These are phyloP conservation scores for Latrodectus hesperus DNA, from an alignment of 2,888 invertebrate genomes.

Conservation along the genomic window DNA sequence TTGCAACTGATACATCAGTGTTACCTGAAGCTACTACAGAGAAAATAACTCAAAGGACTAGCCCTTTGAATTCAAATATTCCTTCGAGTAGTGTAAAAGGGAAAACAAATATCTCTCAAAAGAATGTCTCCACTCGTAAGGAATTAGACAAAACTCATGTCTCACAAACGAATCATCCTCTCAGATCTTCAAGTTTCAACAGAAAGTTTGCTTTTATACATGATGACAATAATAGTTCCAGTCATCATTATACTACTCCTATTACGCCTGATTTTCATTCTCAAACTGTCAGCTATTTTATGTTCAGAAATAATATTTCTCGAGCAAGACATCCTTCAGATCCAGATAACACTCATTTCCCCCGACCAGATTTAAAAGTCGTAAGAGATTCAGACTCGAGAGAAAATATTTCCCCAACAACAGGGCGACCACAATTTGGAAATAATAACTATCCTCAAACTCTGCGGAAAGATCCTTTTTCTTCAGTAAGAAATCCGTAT, in stretches of 20 bases:
- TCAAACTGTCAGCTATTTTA: slow-evolving; percentile 5
- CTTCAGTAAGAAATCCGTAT: slow-evolving; percentile 54
- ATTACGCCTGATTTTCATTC: slow-evolving; percentile 7
- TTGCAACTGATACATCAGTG: neutral
- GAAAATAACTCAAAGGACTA: too few species aligned
- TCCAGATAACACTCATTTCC: slow-evolving; percentile 9
- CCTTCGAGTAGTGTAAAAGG: neutral
- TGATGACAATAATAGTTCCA: slow-evolving; percentile 42
- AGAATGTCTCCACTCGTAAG: neutral
- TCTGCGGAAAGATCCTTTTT: slow-evolving; percentile 56
- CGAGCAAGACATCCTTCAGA: slow-evolving; percentile 13
- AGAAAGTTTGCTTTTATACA: slow-evolving; percentile 67
- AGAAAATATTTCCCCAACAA: neutral
- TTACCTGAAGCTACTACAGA: neutral
- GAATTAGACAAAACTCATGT: neutral
- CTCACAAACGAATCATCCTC: slow-evolving; percentile 16
- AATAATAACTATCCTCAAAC: slow-evolving; percentile 13
- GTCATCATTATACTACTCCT: slow-evolving; percentile 46
- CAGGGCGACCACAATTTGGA: neutral
- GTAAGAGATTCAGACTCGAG: neutral
- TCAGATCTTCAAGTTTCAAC: slow-evolving; percentile 38
- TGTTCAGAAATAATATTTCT: slow-evolving; percentile 23
- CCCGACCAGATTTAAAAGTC: slow-evolving; percentile 44
- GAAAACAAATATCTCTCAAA: neutral
- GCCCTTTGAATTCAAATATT: neutral